A percentile compares a stretch with the other conserved stretches of the same genome.
Evolutionary conservation across 1,140 invertebrate species (phyloP).

Genomic region (Littorina saxatilis): DNA sequence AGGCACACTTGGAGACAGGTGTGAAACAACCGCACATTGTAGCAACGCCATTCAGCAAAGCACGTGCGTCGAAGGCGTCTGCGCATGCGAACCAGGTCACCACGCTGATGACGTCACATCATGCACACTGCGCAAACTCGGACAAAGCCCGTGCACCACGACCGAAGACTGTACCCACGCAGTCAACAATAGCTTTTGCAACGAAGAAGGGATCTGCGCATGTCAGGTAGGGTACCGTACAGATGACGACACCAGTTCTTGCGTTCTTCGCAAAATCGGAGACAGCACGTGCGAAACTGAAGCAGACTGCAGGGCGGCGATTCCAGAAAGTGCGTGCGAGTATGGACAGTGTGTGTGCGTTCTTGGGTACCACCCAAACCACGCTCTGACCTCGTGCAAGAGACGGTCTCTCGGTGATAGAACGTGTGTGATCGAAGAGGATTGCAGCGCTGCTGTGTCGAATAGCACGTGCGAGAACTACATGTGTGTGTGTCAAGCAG

Average conservation of each 20-base stretch:
- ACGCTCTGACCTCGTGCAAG: constrained; percentile 21
- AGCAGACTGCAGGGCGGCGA: constrained; percentile 45
- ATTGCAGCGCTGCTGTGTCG: constrained; percentile 47
- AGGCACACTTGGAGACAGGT: constrained; percentile 17
- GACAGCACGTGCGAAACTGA: constrained; percentile 40
- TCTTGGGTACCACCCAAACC: constrained; percentile 23
- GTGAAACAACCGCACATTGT: constrained; percentile 42
- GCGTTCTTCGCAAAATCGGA: constrained; percentile 22
- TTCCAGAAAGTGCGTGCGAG: constrained; percentile 45
- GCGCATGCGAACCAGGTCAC: constrained; percentile 34
- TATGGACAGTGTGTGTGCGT: constrained; percentile 43
- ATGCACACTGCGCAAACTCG: constrained; percentile 28
- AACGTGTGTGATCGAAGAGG: constrained; percentile 17
- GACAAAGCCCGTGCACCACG: constrained; percentile 33
- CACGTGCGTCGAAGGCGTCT: constrained; percentile 10
- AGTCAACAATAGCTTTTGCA: constrained; percentile 21
- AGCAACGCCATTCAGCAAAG: constrained; percentile 30
- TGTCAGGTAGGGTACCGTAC: constrained; percentile 18
- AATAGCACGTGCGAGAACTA: constrained; percentile 45
- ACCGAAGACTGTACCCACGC: constrained; percentile 44
- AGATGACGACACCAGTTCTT: constrained; percentile 1
- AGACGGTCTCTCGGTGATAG: background rate
- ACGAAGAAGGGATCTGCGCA: background rate
- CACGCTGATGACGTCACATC: constrained; percentile 26
- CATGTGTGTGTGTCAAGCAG: constrained; percentile 39